Percentiles rank a stretch among this genome's conserved stretches.
Evolutionary conservation across 2,888 invertebrate genomes (phyloP).

Genomic region (Tetramorium bicarinatum): DNA sequence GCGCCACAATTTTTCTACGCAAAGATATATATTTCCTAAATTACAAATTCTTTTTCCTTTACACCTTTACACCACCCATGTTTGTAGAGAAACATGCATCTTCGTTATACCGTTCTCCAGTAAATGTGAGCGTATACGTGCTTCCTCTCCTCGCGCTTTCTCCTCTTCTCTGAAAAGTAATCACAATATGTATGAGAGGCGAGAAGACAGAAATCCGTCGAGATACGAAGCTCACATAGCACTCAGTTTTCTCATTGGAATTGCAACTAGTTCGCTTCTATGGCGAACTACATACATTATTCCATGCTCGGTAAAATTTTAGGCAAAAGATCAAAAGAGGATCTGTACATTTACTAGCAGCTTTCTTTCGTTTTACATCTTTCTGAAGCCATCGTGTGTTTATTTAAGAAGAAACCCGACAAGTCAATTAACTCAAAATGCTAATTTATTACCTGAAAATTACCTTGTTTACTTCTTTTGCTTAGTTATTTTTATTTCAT

Average conservation of each 20-base stretch:
- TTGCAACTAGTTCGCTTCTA: constrained; percentile 82
- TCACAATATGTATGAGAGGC: constrained; percentile 85
- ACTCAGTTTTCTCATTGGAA: constrained; percentile 83
- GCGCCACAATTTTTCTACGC: constrained; percentile 17
- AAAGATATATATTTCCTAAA: constrained; percentile 25
- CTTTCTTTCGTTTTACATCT: neutral
- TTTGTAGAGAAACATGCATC: constrained; percentile 25
- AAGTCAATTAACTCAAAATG: neutral
- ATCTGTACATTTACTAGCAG: neutral
- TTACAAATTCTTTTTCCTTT: constrained; percentile 19
- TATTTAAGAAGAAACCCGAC: neutral
- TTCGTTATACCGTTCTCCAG: constrained; percentile 38
- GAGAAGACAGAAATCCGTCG: constrained; percentile 79
- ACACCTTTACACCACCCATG: constrained; percentile 2
- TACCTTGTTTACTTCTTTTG: neutral
- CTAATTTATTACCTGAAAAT: neutral
- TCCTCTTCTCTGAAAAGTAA: constrained; percentile 78
- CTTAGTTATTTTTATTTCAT: constrained; percentile 3
- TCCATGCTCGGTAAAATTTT: constrained; percentile 76
- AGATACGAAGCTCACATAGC: constrained; percentile 78
- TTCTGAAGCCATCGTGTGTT: neutral
- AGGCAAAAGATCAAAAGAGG: constrained; percentile 69
- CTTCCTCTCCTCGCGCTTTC: constrained; percentile 54
- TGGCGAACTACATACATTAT: constrained; percentile 80
- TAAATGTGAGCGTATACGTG: constrained; percentile 47